Evolutionary conservation across 2,888 invertebrate genomes (phyloP).

Genomic region (Rhodophaea formosa): DNA sequence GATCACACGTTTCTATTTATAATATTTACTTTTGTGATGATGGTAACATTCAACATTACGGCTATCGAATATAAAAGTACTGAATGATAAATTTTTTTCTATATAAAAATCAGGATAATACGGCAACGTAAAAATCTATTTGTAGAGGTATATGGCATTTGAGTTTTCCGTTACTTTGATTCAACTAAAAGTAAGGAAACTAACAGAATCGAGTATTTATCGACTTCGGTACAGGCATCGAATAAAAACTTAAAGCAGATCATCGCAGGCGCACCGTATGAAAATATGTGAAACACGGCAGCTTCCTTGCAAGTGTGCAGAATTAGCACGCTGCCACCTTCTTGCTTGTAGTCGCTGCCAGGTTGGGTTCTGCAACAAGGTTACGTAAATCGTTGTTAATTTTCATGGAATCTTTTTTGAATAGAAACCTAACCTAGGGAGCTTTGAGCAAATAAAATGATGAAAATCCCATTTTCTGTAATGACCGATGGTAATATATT

Average conservation of each 20-base stretch:
- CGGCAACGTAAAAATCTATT: constrained; percentile 7
- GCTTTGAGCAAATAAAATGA: too few relatives aligned
- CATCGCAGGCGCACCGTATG: not conserved
- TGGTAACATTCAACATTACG: constrained; percentile 2
- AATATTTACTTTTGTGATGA: not conserved
- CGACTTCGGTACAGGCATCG: not conserved
- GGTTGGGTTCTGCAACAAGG: constrained; percentile 33
- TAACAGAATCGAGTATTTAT: not conserved
- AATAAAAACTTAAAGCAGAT: not conserved
- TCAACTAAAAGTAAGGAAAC: not conserved
- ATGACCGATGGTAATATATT: too few relatives aligned
- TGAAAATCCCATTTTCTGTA: too few relatives aligned
- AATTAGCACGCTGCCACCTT: constrained; percentile 57
- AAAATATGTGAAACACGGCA: not conserved
- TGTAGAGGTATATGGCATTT: constrained; percentile 14
- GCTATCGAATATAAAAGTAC: not conserved
- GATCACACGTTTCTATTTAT: not conserved
- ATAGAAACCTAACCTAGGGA: too few relatives aligned
- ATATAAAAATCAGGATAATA: not conserved
- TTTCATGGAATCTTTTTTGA: too few relatives aligned
- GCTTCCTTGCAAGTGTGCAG: not conserved
- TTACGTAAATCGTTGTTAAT: too few relatives aligned
- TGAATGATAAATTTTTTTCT: not conserved
- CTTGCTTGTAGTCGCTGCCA: constrained; percentile 42
- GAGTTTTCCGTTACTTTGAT: not conserved